A percentile compares a stretch with the other conserved stretches of the same genome.
phyloP scores from a whole-genome alignment of 2,113 vertebrate species.

The Syrrhaptes paradoxus region DNA sequence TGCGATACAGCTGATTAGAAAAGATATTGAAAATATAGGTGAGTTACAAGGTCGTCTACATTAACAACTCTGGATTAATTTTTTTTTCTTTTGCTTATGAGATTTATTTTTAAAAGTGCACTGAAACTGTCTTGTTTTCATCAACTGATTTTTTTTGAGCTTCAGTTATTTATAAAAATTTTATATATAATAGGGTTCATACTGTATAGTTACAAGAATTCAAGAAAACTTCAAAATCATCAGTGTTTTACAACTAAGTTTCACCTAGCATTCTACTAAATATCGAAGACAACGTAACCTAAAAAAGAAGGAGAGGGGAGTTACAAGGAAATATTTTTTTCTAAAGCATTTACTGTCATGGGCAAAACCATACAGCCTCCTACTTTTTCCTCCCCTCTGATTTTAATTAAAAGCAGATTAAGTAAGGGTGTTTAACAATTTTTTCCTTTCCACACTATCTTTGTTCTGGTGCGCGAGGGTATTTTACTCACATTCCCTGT shows the following conservation, averaged over 20 bases:
- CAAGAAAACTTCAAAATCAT: neutral
- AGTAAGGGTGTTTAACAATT: neutral
- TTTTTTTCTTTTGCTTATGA: neutral
- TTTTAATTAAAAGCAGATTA: neutral
- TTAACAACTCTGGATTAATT: neutral
- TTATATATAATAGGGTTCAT: neutral
- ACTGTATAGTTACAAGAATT: neutral
- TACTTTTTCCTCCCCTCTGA: fast-evolving
- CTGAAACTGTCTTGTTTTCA: neutral
- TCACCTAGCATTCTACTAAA: neutral
- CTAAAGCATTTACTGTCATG: neutral
- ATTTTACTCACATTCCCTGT: neutral
- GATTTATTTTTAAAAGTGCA: neutral
- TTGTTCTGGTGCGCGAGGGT: neutral
- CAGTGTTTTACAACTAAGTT: neutral
- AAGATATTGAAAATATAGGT: neutral
- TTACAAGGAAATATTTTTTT: neutral
- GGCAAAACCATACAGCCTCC: neutral
- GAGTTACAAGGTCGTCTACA: neutral
- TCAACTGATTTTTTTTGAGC: neutral
- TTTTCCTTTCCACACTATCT: neutral
- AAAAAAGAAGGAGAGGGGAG: fast-evolving
- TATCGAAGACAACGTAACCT: neutral
- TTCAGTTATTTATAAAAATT: neutral
- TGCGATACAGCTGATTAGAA: conserved; percentile 89